Percentiles rank a stretch among this genome's conserved stretches.
phyloP scores from a whole-genome alignment of 53 echinoderm and acorn worm species.

The Glandiceps talaboti region DNA sequence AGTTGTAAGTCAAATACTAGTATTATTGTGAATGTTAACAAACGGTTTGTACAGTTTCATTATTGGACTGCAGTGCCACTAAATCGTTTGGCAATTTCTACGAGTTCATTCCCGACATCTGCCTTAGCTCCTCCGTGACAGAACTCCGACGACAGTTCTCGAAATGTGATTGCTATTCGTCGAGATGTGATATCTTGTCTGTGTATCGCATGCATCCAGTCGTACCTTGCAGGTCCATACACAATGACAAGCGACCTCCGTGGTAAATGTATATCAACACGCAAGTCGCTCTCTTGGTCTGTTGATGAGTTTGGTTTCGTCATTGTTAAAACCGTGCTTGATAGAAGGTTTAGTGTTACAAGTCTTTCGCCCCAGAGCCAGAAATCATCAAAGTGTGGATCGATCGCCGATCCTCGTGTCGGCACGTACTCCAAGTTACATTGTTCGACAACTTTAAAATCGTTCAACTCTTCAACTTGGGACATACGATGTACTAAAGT shows the following conservation, averaged over 20 bases:
- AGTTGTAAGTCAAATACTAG: too few species aligned
- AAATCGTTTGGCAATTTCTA: constrained; percentile 52
- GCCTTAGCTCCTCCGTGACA: constrained; percentile 38
- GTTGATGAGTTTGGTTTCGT: constrained; percentile 5
- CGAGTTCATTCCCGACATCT: constrained; percentile 37
- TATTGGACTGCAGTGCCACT: constrained; percentile 42
- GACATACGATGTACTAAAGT: constrained; percentile 40
- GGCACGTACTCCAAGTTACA: constrained; percentile 86
- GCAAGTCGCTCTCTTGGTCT: not conserved
- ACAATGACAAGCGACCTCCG: constrained; percentile 47
- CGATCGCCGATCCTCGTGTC: constrained; percentile 74
- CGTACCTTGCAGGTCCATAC: constrained; percentile 52
- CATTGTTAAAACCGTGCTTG: constrained; percentile 49
- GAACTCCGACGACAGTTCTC: constrained; percentile 71
- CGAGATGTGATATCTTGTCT: constrained; percentile 58
- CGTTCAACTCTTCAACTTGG: constrained; percentile 9
- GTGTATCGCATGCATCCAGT: constrained; percentile 73
- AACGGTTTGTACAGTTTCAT: too few species aligned
- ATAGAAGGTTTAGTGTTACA: constrained; percentile 79
- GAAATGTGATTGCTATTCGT: constrained; percentile 66
- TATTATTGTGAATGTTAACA: too few species aligned
- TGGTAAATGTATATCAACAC: constrained; percentile 41
- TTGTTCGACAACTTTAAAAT: constrained; percentile 68
- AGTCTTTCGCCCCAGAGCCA: constrained; percentile 95
- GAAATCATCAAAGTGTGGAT: constrained; percentile 79